Conservation (phyloP, 1,140 invertebrate species). For the Microplitis demolitor region DNA sequence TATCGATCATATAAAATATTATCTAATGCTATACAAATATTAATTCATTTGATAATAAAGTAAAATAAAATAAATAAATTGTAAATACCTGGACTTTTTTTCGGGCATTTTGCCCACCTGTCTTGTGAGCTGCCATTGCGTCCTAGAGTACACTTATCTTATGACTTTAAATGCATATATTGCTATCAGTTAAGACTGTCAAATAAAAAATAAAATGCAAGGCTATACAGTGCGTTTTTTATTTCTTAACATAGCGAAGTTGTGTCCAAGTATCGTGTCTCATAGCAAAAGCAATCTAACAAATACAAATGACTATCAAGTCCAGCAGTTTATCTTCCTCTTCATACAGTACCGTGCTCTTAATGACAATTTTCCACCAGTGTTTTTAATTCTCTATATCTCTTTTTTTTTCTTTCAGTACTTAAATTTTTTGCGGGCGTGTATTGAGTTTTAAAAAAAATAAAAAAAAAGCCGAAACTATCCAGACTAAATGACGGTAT, state of each 20-base stretch:
- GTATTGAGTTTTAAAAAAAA: neutral
- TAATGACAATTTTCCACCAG: neutral
- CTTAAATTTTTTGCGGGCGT: neutral
- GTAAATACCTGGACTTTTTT: constrained; percentile 71
- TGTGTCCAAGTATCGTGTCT: neutral
- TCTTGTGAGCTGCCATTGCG: constrained; percentile 59
- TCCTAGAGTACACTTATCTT: constrained; percentile 8
- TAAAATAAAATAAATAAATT: constrained; percentile 1
- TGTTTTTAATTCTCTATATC: neutral
- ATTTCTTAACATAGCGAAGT: neutral
- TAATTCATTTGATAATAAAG: neutral
- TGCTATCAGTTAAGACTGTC: neutral
- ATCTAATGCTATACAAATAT: no score
- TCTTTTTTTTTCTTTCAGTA: neutral
- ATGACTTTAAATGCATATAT: constrained; percentile 12
- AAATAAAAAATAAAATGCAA: neutral
- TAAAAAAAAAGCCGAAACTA: neutral
- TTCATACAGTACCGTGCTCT: neutral
- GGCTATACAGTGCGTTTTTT: constrained; percentile 3
- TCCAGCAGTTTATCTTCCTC: neutral
- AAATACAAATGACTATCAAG: neutral
- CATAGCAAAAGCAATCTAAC: neutral
- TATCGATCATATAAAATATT: no score
- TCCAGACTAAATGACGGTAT: constrained; percentile 1
- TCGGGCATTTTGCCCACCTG: constrained; percentile 64